Conservation (phyloP, 2,797 vertebrate genomes). For the Urophycis tenuis region DNA sequence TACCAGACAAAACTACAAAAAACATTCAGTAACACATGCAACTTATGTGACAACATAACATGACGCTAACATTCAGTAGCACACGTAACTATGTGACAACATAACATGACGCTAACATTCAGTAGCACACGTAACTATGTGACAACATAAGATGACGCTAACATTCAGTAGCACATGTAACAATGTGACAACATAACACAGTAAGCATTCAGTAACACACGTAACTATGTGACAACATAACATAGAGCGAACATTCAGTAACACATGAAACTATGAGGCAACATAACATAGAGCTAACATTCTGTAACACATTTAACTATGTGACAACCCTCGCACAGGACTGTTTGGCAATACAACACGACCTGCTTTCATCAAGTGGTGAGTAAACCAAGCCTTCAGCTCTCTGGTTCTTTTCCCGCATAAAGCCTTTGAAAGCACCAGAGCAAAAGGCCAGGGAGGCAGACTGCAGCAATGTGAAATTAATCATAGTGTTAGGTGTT, state of each 20-base stretch:
- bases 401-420: too few relatives aligned
- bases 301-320: neutral
- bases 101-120: neutral
- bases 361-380: conserved; percentile 15
- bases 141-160: too few relatives aligned
- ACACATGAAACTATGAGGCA: too few relatives aligned
- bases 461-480: conserved; percentile 50
- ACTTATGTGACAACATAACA: too few relatives aligned
- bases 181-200: too few relatives aligned
- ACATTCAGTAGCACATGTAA: too few relatives aligned
- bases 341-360: conserved; percentile 23
- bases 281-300: neutral
- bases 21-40: too few relatives aligned
- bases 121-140: conserved; percentile 3
- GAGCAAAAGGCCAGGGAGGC: conserved; percentile 46
- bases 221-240: too few relatives aligned
- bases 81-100: conserved; percentile 24
- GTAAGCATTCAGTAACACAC: neutral
- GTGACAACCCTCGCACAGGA: conserved; percentile 37
- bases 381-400: conserved; percentile 13
- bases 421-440: conserved; percentile 34
- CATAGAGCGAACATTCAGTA: too few relatives aligned
- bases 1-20: too few relatives aligned
- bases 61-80: neutral
- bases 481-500: conserved; percentile 60